Conservation (phyloP, 2,113 vertebrate genomes). For the Recurvirostra avosetta region DNA sequence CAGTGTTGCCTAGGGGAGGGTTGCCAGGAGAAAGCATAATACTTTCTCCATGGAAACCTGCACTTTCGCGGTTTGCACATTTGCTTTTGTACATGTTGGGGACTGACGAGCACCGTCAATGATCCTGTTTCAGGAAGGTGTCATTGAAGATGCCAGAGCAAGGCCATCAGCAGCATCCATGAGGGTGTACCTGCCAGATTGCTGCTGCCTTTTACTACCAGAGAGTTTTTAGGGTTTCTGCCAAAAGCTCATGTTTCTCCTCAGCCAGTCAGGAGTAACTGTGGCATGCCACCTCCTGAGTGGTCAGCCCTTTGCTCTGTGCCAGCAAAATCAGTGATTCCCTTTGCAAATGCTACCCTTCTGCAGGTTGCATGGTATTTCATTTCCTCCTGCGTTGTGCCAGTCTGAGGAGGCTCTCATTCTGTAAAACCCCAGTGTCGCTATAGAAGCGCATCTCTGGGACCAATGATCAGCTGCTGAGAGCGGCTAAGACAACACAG, state of each 20-base stretch:
- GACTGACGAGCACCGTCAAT: background rate
- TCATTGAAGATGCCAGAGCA: background rate
- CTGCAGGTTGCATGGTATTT: background rate
- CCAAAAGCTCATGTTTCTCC: background rate
- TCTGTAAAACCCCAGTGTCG: background rate
- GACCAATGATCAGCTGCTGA: background rate
- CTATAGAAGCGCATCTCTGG: background rate
- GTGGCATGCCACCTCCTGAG: background rate
- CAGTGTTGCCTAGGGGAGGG: background rate
- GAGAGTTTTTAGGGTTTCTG: background rate
- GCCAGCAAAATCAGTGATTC: background rate
- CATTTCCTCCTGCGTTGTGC: background rate
- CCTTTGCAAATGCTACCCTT: background rate
- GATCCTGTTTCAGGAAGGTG: background rate
- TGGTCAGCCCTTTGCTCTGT: background rate
- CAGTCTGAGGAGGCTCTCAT: background rate
- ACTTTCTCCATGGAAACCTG: conserved; percentile 26
- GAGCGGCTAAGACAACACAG: background rate
- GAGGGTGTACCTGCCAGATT: background rate
- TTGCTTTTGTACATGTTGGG: background rate
- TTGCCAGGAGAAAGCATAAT: background rate
- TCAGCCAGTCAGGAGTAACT: background rate
- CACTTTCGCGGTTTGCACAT: background rate
- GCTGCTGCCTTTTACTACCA: background rate
- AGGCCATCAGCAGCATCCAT: background rate